Conservation (phyloP, 2,888 invertebrate genomes). For the Bursaphelenchus okinawaensis region DNA sequence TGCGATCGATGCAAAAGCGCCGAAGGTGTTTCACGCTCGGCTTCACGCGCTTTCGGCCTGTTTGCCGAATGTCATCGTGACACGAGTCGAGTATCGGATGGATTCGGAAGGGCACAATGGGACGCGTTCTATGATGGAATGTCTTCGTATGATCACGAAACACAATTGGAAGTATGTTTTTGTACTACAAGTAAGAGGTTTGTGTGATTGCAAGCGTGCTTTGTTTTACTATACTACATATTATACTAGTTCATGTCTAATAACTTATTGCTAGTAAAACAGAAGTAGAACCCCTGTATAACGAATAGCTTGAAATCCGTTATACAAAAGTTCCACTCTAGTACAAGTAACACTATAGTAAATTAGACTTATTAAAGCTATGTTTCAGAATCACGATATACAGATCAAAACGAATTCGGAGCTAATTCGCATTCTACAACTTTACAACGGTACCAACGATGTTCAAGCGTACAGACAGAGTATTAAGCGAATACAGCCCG, state of each 20-base stretch:
- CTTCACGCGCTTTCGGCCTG: slow-evolving; percentile 21
- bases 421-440: slow-evolving; percentile 14
- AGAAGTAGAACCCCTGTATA: too few species aligned
- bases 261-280: too few species aligned
- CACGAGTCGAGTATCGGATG: slow-evolving; percentile 18
- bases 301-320: too few species aligned
- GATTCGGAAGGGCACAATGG: slow-evolving; percentile 24
- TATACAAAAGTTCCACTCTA: too few species aligned
- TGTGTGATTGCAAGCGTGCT: too few species aligned
- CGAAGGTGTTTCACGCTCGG: slow-evolving; percentile 11
- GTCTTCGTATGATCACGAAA: background rate
- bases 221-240: too few species aligned
- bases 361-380: too few species aligned
- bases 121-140: background rate
- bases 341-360: too few species aligned
- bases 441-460: slow-evolving; percentile 24
- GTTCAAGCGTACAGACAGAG: background rate
- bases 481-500: background rate
- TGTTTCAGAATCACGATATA: slow-evolving; percentile 26
- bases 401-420: slow-evolving; percentile 20
- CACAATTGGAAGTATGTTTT: slow-evolving; percentile 18
- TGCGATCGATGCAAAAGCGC: slow-evolving; percentile 19
- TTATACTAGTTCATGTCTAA: too few species aligned
- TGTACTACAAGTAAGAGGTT: slow-evolving; percentile 7
- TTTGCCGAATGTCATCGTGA: slow-evolving; percentile 24